phyloP scores from a whole-genome alignment of 2,797 vertebrate genomes.

The Molossus molossus region DNA sequence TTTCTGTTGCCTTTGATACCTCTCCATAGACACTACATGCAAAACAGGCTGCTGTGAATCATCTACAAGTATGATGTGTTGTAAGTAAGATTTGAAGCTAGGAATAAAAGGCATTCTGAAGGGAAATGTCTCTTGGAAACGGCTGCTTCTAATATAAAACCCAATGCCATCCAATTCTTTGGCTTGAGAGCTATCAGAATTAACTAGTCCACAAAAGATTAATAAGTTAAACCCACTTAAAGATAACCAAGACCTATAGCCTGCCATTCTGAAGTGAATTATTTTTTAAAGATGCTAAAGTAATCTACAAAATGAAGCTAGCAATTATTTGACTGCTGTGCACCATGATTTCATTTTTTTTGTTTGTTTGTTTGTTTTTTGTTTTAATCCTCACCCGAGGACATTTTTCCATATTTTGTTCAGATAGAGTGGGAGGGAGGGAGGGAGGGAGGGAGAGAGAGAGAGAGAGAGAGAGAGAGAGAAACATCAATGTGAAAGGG shows the following conservation, averaged over 20 bases:
- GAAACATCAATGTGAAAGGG: no score
- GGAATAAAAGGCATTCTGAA: conserved; percentile 31
- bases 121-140: not conserved
- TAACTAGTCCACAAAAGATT: not conserved
- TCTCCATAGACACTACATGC: not conserved
- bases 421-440: no score
- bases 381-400: no score
- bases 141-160: conserved; percentile 16
- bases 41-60: conserved; percentile 12
- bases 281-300: conserved; percentile 22
- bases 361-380: no score
- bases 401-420: no score
- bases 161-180: not conserved
- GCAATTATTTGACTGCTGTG: not conserved
- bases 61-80: conserved; percentile 5
- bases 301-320: conserved; percentile 26
- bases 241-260: conserved; percentile 23
- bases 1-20: not conserved
- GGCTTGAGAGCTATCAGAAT: not conserved
- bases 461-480: no score
- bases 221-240: conserved; percentile 11
- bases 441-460: no score
- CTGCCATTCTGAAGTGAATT: not conserved
- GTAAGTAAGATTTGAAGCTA: conserved; percentile 36
- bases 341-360: conserved; percentile 19